Base-by-base conservation (phyloP, 2,113 vertebrate genomes). In the Oncorhynchus gorbuscha region DNA sequence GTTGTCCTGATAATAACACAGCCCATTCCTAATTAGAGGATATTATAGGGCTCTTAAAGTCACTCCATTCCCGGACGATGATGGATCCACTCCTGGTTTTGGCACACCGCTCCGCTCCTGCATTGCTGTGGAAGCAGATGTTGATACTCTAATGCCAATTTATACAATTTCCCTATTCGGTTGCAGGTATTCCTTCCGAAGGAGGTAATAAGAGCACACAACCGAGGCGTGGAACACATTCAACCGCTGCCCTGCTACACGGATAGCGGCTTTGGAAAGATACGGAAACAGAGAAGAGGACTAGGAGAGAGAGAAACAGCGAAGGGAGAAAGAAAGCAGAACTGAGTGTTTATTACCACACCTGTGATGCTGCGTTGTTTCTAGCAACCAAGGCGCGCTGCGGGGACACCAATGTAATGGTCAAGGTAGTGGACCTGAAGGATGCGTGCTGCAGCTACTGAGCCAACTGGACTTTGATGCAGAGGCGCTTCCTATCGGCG, bases 51-150 rank as follows among this genome's bases (percentile, higher is more conserved):
- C 18, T 62, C 8, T 3, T 62, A 62, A 62, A 16, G 81, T 69
- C 76, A 82, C 79, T 93, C 92, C 93, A 64, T 45, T 75, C 58
- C 58, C 2, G 7, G 18, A 80, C 71, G 55, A 72, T 39, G 45
- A 45, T 7, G 3, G 3, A 14, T 93, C 92, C 92, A 81, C 72
- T 90, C 92, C 93, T 76, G 91, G 93, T 93, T 94, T 93, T 94
- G 78, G 74, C 48, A 73, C 84, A 84, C 88, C 76, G 87, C 86
- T 83, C 51, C 16, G 83, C 89, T 89, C 85, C 87, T 88, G 92
- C 93, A 86, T 91, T 87, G 92, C 92, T 88, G 92, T 91, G 89
- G 87, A 84, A 92, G 92, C 92, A 92, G 92, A 92, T 92, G 92
- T 92, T 91, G 73, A 72, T 69, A 75, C 82, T 87, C 89, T 83